Conservation (phyloP, 2,113 vertebrate species). For the Burhinus bistriatus region DNA sequence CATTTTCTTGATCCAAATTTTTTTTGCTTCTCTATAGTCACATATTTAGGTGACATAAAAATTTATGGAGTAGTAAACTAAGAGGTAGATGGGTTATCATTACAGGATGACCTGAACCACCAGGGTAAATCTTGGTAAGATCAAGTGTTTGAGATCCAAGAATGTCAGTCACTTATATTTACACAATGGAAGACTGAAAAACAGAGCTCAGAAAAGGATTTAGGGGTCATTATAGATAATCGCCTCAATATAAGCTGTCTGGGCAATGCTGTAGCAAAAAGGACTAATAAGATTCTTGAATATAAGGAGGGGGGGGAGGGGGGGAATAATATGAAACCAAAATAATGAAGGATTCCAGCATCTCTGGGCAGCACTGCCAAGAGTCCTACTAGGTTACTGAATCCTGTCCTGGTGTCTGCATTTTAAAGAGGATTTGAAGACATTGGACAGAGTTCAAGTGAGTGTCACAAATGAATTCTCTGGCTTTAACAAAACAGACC, state of each 20-base stretch:
- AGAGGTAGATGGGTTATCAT: not conserved
- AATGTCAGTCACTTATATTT: not conserved
- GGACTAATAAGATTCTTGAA: conserved; percentile 38
- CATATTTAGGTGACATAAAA: not conserved
- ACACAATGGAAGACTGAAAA: not conserved
- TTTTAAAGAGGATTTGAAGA: conserved; percentile 49
- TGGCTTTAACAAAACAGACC: not conserved
- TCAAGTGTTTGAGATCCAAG: not conserved
- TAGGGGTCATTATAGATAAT: conserved; percentile 51
- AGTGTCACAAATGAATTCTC: not conserved
- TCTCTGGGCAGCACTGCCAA: not conserved
- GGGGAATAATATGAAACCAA: not conserved
- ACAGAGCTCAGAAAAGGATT: conserved; percentile 43
- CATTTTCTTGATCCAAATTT: not conserved
- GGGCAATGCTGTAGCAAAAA: conserved; percentile 36
- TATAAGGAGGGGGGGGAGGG: not conserved
- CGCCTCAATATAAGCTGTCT: conserved; percentile 57
- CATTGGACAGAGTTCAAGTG: conserved; percentile 15
- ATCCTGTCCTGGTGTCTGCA: not conserved
- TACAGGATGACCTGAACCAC: not conserved
- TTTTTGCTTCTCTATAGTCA: not conserved
- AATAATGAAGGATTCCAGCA: conserved; percentile 33
- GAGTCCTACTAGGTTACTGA: not conserved
- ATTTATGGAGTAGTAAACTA: not conserved
- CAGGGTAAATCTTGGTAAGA: not conserved